phyloP scores from a whole-genome alignment of 2,113 vertebrate species.

The Drymodes brunneopygia region DNA sequence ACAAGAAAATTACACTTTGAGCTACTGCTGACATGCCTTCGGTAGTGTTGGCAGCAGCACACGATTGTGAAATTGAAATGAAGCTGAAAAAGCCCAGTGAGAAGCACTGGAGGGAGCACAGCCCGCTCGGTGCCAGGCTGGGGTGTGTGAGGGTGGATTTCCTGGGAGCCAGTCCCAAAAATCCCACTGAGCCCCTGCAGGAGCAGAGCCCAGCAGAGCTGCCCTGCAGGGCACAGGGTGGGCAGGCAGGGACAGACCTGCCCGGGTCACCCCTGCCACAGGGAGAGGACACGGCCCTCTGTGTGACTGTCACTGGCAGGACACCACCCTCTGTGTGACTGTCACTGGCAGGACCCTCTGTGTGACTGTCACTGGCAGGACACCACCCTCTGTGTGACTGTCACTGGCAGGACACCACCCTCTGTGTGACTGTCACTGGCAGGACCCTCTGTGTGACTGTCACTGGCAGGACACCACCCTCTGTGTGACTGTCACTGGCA shows the following conservation, averaged over 20 bases:
- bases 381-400: background rate
- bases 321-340: background rate
- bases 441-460: too few relatives aligned
- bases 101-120: background rate
- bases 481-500: background rate
- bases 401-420: background rate
- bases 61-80: conserved; percentile 20
- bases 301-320: background rate
- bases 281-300: too few relatives aligned
- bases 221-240: background rate
- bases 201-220: background rate
- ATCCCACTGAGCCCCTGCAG: background rate
- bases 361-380: too few relatives aligned
- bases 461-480: too few relatives aligned
- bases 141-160: background rate
- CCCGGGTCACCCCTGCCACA: background rate
- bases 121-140: background rate
- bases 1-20: conserved; percentile 56
- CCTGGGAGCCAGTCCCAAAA: background rate
- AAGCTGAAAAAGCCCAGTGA: background rate
- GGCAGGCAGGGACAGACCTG: background rate
- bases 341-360: too few relatives aligned
- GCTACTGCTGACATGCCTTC: background rate
- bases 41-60: background rate
- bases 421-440: background rate